A percentile compares a stretch with the other conserved stretches of the same genome.
phyloP scores from a whole-genome alignment of 2,113 vertebrate species.

The Pelusios castaneus region DNA sequence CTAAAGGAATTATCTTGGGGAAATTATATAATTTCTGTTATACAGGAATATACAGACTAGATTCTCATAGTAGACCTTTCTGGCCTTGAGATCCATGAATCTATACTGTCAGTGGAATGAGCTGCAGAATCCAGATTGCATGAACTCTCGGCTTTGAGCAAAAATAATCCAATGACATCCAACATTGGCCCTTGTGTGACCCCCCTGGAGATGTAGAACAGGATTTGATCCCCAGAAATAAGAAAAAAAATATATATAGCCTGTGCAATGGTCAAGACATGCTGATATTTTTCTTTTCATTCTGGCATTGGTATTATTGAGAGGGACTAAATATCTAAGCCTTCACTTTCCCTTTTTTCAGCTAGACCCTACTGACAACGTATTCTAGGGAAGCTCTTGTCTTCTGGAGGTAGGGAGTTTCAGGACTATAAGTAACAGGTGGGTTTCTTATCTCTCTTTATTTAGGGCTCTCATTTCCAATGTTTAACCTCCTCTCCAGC shows the following conservation, averaged over 20 bases:
- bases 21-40: neutral
- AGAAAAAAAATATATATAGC: neutral
- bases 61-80: neutral
- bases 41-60: neutral
- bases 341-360: neutral
- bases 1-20: neutral
- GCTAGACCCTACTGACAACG: neutral
- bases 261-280: neutral
- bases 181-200: neutral
- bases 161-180: neutral
- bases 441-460: neutral
- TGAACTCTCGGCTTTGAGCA: neutral
- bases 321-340: neutral
- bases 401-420: neutral
- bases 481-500: neutral
- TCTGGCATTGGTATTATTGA: neutral
- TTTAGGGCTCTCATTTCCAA: neutral
- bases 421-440: neutral
- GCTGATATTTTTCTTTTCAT: neutral
- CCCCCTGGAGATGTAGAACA: neutral
- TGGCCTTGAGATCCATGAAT: neutral
- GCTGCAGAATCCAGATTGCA: neutral
- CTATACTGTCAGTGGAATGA: neutral
- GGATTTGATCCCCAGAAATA: neutral
- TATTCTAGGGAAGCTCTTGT: neutral